Evolutionary conservation across 2,797 vertebrate genomes (phyloP).

Genomic region (Microctenopoma stevenorrisi): DNA sequence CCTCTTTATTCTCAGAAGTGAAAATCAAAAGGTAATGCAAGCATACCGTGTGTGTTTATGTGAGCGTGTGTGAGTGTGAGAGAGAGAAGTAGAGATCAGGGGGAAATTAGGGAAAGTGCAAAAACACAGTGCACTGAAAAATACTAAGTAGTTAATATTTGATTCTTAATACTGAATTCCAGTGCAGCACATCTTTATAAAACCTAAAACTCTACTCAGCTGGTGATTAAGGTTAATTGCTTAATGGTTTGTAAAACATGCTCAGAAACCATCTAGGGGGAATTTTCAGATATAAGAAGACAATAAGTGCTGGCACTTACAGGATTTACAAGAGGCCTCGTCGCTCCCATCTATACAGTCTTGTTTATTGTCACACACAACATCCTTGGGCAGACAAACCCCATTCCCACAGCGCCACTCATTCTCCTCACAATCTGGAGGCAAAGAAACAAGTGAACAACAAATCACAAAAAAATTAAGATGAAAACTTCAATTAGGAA

Average conservation of each 20-base stretch:
- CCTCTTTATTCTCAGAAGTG: slow-evolving; percentile 71
- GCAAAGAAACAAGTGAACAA: slow-evolving; percentile 10
- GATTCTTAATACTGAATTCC: slow-evolving; percentile 3
- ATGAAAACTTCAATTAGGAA: slow-evolving; percentile 16
- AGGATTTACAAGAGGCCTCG: slow-evolving; percentile 76
- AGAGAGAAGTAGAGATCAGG: slow-evolving; percentile 9
- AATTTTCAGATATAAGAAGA: not conserved
- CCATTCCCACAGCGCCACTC: slow-evolving; percentile 80
- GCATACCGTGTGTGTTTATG: slow-evolving; percentile 13
- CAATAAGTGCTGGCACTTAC: slow-evolving; percentile 57
- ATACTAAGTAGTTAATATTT: not conserved
- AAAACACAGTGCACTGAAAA: slow-evolving; percentile 19
- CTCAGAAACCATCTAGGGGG: slow-evolving; percentile 5
- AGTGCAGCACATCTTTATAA: slow-evolving; percentile 10
- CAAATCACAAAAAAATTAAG: slow-evolving; percentile 14
- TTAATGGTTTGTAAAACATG: slow-evolving; percentile 41
- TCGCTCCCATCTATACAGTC: slow-evolving; percentile 85
- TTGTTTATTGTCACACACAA: slow-evolving; percentile 74
- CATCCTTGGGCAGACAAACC: slow-evolving; percentile 72
- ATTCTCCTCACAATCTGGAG: slow-evolving; percentile 73
- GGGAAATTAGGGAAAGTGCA: slow-evolving; percentile 14
- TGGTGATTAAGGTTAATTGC: slow-evolving; percentile 36
- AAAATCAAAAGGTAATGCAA: slow-evolving; percentile 68
- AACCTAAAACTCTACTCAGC: slow-evolving; percentile 3
- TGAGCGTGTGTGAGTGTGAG: not conserved